Evolutionary conservation across 2,888 invertebrate genomes (phyloP).

Genomic region (Oxystoma pomonae): DNA sequence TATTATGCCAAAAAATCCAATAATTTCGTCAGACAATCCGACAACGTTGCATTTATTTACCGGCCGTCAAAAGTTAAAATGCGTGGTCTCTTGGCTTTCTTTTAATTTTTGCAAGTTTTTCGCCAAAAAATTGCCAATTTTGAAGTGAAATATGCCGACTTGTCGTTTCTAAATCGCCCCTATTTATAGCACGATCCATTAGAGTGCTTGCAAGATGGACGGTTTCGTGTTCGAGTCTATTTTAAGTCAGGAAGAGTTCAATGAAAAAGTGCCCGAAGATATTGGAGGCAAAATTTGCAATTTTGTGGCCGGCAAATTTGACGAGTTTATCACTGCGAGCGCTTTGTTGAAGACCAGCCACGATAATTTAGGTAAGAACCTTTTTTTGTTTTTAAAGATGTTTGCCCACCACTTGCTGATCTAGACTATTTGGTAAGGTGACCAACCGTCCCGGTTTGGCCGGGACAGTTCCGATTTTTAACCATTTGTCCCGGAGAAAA

Average conservation of each 20-base stretch:
- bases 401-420: too few species aligned
- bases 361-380: constrained; percentile 58
- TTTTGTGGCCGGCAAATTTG: constrained; percentile 59
- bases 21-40: too few species aligned
- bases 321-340: constrained; percentile 68
- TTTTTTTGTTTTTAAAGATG: too few species aligned
- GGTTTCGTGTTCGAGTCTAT: constrained; percentile 41
- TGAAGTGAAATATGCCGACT: neutral
- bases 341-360: constrained; percentile 67
- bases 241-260: constrained; percentile 54
- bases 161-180: too few species aligned
- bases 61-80: neutral
- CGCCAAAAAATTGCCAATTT: neutral
- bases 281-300: constrained; percentile 60
- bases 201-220: constrained; percentile 34
- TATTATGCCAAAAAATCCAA: too few species aligned
- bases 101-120: neutral
- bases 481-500: too few species aligned
- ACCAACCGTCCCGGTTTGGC: too few species aligned
- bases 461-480: too few species aligned
- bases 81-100: neutral
- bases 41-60: too few species aligned
- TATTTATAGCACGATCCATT: neutral
- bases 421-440: too few species aligned
- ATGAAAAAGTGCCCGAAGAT: constrained; percentile 49